phyloP scores from a whole-genome alignment of 2,113 vertebrate genomes.

The Scomber japonicus region DNA sequence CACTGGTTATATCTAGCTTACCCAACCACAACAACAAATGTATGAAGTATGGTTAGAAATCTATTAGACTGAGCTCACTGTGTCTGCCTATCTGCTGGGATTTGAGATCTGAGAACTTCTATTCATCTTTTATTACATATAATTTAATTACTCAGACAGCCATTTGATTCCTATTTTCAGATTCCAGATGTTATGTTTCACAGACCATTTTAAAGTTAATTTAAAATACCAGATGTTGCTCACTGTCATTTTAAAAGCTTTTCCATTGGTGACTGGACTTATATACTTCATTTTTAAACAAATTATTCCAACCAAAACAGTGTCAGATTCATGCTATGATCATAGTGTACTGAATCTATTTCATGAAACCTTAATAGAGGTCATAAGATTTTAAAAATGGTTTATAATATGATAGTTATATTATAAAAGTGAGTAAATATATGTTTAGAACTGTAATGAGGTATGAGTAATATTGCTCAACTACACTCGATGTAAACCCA shows the following conservation, averaged over 20 bases:
- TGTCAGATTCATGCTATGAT: not conserved
- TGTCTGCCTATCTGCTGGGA: not conserved
- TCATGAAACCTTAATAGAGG: not conserved
- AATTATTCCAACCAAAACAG: not conserved
- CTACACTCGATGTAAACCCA: not conserved
- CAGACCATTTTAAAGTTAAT: not conserved
- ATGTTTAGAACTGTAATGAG: not conserved
- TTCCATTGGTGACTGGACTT: not conserved
- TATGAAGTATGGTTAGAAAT: slow-evolving; percentile 27
- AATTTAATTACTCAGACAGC: not conserved
- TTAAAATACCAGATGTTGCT: no score
- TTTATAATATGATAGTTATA: not conserved
- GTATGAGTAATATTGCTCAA: not conserved
- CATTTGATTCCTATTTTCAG: not conserved
- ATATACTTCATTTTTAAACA: no score
- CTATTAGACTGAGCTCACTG: not conserved
- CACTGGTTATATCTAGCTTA: not conserved
- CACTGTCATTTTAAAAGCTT: no score
- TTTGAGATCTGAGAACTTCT: not conserved
- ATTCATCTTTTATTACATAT: no score
- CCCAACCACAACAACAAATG: not conserved
- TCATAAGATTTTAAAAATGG: not conserved
- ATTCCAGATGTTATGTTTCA: not conserved
- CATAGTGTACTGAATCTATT: not conserved
- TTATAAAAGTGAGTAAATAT: not conserved